A percentile compares a stretch with the other conserved stretches of the same genome.
Evolutionary conservation across 2,113 vertebrate species (phyloP).

Genomic region (Peromyscus leucopus): DNA sequence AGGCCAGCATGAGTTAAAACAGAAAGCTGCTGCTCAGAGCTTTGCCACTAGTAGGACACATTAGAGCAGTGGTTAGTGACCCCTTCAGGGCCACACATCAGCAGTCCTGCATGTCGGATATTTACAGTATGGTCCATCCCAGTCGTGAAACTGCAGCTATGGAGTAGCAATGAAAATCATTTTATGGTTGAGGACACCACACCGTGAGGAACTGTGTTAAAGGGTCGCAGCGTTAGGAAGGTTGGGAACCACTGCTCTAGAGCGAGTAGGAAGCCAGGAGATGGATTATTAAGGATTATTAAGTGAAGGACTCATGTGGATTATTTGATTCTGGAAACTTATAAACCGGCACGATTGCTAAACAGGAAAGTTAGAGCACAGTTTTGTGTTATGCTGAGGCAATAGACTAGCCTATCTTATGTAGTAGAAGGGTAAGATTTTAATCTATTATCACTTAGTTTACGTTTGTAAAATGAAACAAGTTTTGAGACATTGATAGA

Average conservation of each 20-base stretch:
- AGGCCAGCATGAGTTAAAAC: neutral
- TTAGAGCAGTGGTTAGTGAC: neutral
- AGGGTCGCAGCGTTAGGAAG: neutral
- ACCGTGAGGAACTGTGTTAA: neutral
- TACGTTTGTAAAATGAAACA: constrained; percentile 49
- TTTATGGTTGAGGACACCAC: neutral
- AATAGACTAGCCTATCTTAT: constrained; percentile 36
- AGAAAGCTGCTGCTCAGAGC: neutral
- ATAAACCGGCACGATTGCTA: neutral
- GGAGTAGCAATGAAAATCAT: neutral
- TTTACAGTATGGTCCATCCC: neutral
- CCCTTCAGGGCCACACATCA: neutral
- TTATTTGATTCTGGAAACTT: constrained; percentile 10
- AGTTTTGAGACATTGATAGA: constrained; percentile 41
- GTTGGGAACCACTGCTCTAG: neutral
- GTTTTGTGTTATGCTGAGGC: neutral
- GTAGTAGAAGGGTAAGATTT: neutral
- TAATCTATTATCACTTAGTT: constrained; percentile 12
- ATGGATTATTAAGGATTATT: too few relatives aligned
- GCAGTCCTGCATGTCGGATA: neutral
- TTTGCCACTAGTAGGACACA: neutral
- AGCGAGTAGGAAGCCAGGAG: neutral
- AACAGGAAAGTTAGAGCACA: neutral
- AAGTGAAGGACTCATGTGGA: neutral
- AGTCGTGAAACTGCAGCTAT: neutral